Conservation (phyloP, 2,113 vertebrate genomes). For the Polypterus senegalus region DNA sequence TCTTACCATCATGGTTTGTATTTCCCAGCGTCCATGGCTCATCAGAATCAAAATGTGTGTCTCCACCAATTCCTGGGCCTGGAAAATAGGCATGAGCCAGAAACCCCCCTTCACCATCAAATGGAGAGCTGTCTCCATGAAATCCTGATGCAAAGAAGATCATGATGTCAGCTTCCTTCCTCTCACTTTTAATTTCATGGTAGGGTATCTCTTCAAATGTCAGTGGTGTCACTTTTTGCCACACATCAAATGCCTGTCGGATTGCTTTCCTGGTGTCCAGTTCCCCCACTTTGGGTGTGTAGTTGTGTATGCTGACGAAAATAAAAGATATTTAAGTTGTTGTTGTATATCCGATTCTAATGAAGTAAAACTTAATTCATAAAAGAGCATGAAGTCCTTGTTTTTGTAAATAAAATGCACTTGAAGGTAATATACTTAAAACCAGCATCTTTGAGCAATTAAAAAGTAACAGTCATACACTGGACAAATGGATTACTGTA, state of each 20-base stretch:
- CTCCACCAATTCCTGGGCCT: constrained; percentile 90
- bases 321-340: constrained; percentile 17
- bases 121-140: constrained; percentile 93
- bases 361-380: constrained; percentile 1
- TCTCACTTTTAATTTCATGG: constrained; percentile 85
- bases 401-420: too few relatives aligned
- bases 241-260: constrained; percentile 91
- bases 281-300: constrained; percentile 92
- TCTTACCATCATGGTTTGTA: constrained; percentile 85
- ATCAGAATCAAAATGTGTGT: constrained; percentile 94
- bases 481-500: too few relatives aligned
- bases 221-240: constrained; percentile 90
- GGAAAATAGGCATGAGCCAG: constrained; percentile 95
- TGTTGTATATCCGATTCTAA: constrained; percentile 21
- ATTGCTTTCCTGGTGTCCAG: constrained; percentile 88
- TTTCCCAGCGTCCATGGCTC: constrained; percentile 94
- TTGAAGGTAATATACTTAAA: too few relatives aligned
- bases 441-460: too few relatives aligned
- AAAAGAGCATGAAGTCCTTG: too few relatives aligned
- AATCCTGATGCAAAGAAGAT: constrained; percentile 98
- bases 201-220: constrained; percentile 94
- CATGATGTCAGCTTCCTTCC: constrained; percentile 96
- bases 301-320: constrained; percentile 82
- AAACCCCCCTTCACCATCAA: constrained; percentile 94
- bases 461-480: too few relatives aligned